phyloP scores from a whole-genome alignment of 2,888 invertebrate species.

The Ennomos quercinarius region DNA sequence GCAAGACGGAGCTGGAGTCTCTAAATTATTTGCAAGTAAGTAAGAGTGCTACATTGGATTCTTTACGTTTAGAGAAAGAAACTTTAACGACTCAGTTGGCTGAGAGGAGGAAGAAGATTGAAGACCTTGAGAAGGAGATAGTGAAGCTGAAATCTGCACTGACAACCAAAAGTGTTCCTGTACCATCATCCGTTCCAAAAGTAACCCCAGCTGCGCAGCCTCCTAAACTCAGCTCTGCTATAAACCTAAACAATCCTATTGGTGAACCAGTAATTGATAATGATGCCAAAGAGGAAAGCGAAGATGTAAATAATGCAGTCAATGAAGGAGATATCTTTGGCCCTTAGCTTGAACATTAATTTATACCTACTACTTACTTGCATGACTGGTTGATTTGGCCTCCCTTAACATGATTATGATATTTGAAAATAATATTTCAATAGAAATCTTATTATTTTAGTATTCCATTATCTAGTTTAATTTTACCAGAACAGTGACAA shows the following conservation, averaged over 20 bases:
- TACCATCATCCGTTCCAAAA: constrained; percentile 60
- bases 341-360: constrained; percentile 49
- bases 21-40: constrained; percentile 78
- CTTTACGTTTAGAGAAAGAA: constrained; percentile 76
- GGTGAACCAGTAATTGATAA: constrained; percentile 75
- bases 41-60: constrained; percentile 74
- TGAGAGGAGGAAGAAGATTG: constrained; percentile 72
- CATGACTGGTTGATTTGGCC: background rate
- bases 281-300: constrained; percentile 81
- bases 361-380: background rate
- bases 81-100: constrained; percentile 68
- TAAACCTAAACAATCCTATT: constrained; percentile 65
- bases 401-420: constrained; percentile 10
- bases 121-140: constrained; percentile 73
- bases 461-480: no score
- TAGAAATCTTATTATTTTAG: no score
- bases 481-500: no score
- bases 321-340: constrained; percentile 77
- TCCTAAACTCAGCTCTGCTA: constrained; percentile 69
- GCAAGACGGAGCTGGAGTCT: constrained; percentile 77
- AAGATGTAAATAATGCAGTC: constrained; percentile 66
- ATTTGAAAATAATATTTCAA: background rate
- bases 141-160: constrained; percentile 65
- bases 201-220: constrained; percentile 74
- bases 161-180: constrained; percentile 69